phyloP scores from a whole-genome alignment of 2,113 vertebrate genomes.

The Engystomops pustulosus region DNA sequence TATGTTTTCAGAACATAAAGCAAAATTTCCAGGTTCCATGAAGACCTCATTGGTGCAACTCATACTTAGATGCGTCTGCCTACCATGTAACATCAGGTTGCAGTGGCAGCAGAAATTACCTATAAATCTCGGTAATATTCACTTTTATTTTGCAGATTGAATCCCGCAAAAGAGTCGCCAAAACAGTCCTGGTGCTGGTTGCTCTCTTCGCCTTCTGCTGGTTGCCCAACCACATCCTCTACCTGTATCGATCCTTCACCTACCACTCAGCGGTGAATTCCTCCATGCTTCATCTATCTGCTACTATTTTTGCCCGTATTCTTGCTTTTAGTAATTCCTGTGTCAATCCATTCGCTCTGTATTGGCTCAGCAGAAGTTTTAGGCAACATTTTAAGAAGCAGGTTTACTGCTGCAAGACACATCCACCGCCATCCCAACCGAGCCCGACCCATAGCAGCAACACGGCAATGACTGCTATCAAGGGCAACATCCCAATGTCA shows the following conservation, averaged over 20 bases:
- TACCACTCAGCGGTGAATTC: slow-evolving; percentile 69
- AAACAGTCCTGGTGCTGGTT: slow-evolving; percentile 79
- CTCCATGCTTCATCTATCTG: slow-evolving; percentile 72
- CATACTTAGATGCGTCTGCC: too few species aligned
- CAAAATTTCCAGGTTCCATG: too few species aligned
- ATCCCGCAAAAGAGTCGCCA: slow-evolving; percentile 82
- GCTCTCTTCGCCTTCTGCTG: slow-evolving; percentile 81
- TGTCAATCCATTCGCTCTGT: slow-evolving; percentile 80
- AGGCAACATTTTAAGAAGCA: slow-evolving; percentile 80
- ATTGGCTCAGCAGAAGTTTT: slow-evolving; percentile 82
- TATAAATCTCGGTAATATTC: too few species aligned
- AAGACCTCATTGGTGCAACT: too few species aligned
- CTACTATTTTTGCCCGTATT: slow-evolving; percentile 75
- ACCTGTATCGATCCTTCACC: slow-evolving; percentile 79
- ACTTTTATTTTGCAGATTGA: slow-evolving; percentile 71
- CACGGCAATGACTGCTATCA: slow-evolving; percentile 64
- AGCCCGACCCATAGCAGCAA: slow-evolving; percentile 64
- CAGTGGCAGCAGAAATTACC: too few species aligned
- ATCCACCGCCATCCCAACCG: slow-evolving; percentile 46
- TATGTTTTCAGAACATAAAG: too few species aligned
- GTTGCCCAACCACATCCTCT: slow-evolving; percentile 81
- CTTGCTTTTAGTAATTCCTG: slow-evolving; percentile 84
- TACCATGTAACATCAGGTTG: too few species aligned
- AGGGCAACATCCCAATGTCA: slow-evolving; percentile 67
- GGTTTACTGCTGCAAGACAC: slow-evolving; percentile 71